Base-by-base conservation (phyloP, 2,888 invertebrate genomes). In the Melieria crassipennis region DNA sequence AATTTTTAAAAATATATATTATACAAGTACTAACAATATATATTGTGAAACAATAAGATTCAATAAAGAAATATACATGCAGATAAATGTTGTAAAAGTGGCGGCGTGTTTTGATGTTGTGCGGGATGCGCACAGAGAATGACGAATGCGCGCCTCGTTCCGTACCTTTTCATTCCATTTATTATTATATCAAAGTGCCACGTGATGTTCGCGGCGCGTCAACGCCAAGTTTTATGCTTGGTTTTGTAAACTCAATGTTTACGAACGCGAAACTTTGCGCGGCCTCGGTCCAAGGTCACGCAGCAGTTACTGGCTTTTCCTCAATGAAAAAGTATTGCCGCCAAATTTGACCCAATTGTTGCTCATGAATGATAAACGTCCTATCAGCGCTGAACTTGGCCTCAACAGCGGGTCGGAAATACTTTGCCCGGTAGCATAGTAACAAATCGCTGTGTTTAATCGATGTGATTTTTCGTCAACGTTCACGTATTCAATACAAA, bases 41-140 rank as follows among this genome's bases (percentile, higher is more conserved):
- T 70, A 70, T 70, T 70, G 70, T 70, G 52, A 58, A 70, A 70
- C 70, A 70, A 65, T 70, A 70, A 70, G 65, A 70, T 65, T 70
- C 56, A 70, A 70, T 64, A 65, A 70, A 55, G 30, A 65, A 56
- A 42, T 63, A 63, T 63, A 70, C 64, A 65, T 16, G 62, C 62
- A 67, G 60, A 67, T 61, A 67, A 16, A 61, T n/a, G 45, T 52
- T 4, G 52, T 52, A 52, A 52, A 52, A 52, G 5, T 5, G 13
- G 13, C 5, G 9, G 9, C 5, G 11, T 52, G 11, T 9, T 7
- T 52, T 52, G 52, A 30, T 30, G 30, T 30, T 30, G 30, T 30
- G 30, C 30, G 30, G 30, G 16, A 16, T 16, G 16, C 16, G 16
- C 16, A 16, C 16, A 16, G 16, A 16, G 16, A 16, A 16, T 16